A percentile compares a stretch with the other conserved stretches of the same genome.
Conservation (phyloP, 2,797 vertebrate genomes). For the Sebastes cheni region DNA sequence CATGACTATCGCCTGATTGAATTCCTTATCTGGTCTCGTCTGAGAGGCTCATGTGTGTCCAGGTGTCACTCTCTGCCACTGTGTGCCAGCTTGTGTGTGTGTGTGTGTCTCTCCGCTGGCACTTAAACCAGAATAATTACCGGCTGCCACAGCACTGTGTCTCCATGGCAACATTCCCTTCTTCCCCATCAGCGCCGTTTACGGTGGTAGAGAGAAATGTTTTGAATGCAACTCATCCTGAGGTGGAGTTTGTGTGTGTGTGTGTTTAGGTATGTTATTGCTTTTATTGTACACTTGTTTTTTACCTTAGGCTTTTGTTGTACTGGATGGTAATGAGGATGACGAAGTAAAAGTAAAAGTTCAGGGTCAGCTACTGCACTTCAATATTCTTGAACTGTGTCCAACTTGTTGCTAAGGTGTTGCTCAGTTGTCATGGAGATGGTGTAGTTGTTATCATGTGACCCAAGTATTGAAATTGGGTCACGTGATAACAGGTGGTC, state of each 20-base stretch:
- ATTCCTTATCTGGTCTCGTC: neutral
- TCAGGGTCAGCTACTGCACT: neutral
- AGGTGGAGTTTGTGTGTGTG: neutral
- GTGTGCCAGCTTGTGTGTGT: conserved; percentile 38
- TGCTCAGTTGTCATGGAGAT: neutral
- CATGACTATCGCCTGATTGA: neutral
- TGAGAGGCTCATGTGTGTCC: conserved; percentile 14
- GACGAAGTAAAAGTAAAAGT: neutral
- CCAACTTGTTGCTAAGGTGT: neutral
- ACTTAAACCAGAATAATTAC: conserved; percentile 74
- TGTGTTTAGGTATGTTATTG: neutral
- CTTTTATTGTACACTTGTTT: neutral
- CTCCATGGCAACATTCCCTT: conserved; percentile 74
- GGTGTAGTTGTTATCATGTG: neutral
- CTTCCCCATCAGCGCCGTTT: conserved; percentile 69
- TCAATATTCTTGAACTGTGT: neutral
- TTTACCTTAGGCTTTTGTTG: neutral
- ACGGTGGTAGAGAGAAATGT: conserved; percentile 37
- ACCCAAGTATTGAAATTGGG: neutral
- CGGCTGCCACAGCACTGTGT: conserved; percentile 66
- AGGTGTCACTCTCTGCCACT: conserved; percentile 54
- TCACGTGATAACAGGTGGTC: neutral
- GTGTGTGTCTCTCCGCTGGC: conserved; percentile 41
- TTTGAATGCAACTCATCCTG: conserved; percentile 25
- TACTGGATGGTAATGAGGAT: neutral